Conservation (phyloP, 2,888 invertebrate species). For the Brachycybe producta region DNA sequence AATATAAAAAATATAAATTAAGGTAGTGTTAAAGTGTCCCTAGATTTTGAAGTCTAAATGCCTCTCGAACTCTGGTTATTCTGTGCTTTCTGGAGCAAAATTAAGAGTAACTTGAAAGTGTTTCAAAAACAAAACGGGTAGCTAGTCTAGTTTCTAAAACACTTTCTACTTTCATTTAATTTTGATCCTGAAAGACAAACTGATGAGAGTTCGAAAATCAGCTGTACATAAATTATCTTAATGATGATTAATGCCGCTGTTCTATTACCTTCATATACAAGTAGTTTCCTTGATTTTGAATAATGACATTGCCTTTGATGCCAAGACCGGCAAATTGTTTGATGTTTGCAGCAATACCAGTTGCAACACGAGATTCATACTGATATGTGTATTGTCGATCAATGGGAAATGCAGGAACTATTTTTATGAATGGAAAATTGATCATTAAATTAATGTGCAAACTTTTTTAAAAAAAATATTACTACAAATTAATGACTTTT, state of each 20-base stretch:
- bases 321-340: constrained; percentile 17
- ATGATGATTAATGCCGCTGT: background rate
- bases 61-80: too few relatives aligned
- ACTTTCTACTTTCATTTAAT: too few relatives aligned
- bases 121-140: background rate
- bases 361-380: constrained; percentile 13
- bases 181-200: too few relatives aligned
- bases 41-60: background rate
- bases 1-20: background rate
- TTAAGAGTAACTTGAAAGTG: too few relatives aligned
- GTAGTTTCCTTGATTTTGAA: constrained; percentile 16
- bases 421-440: background rate
- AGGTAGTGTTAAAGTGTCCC: background rate
- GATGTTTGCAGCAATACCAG: constrained; percentile 11
- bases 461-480: background rate
- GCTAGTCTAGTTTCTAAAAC: too few relatives aligned
- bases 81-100: too few relatives aligned
- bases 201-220: too few relatives aligned
- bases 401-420: constrained; percentile 13
- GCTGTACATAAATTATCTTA: background rate
- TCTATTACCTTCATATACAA: constrained; percentile 14
- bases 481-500: background rate
- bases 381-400: constrained; percentile 15
- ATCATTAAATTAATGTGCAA: background rate
- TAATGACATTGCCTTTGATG: constrained; percentile 9